Evolutionary conservation across 2,113 vertebrate species (phyloP), one percentile per base, ranked within the genome.

Genomic region (Spheniscus mendiculus): DNA sequence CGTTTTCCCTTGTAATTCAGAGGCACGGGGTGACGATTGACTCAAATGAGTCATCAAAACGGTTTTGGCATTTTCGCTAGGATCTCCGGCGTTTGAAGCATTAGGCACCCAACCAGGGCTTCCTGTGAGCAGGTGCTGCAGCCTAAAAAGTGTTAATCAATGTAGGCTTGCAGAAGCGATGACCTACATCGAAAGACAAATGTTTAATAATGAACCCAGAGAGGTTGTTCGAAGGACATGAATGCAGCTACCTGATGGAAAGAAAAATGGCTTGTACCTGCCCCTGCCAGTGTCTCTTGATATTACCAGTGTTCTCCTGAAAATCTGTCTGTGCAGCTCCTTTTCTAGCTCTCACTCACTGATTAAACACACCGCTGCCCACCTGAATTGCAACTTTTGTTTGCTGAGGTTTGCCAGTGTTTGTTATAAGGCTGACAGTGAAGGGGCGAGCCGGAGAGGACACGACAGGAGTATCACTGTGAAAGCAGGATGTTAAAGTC

Each of bases 1-100:
- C 20, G 3, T 71, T 74, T 87, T 22, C 34, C 79, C 27, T 27
- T 36, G 13, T 30, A 61, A 21, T 67, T 40, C 62, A 34, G 69
- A 7, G 4, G 15, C 32, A 36, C 7, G 2, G 11, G 5, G 7
- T 62, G 52, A 27, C 2, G 2, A 12, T 2, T 19, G 29, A 42
- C 34, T 80, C 53, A 25, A 27, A 38, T 12, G 40, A 83, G 16
- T 80, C 78, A 69, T 21, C 27, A 12, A 47, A 66, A 38, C 0
- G 2, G 6, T 26, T 66, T 25, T 6, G 25, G n/a, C 23, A 9
- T 63, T 67, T 93, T 55, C 0, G 0, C 30, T 29, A 4, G 1
- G 26, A 66, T 89, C 79, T 59, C 23, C 5, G 19, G 21, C 10
- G 9, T 73, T 42, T 17, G 32, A 77, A 73, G 27, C 16, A 9